Base-by-base conservation (phyloP, 2,888 invertebrate species). In the Leucania comma region DNA sequence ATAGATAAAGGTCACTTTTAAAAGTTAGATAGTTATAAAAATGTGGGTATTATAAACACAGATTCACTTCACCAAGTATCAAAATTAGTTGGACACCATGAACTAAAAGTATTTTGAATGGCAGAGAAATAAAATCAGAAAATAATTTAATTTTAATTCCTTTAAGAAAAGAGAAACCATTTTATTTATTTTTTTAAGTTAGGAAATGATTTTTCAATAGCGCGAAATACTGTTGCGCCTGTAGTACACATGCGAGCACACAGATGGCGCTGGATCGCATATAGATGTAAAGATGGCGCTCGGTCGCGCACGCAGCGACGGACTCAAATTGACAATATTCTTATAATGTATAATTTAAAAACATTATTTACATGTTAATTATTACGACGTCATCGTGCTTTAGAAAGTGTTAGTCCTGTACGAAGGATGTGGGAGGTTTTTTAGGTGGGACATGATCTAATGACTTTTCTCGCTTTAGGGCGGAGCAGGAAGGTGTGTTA, bases 321-420 rank as follows among this genome's bases (percentile, higher is more conserved):
- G 70, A 79, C 60, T 59, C 71, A 70, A 82, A 82, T 81, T 83
- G 81, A 83, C 81, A 67, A 78, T 61, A 53, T 73, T 69, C 61
- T 46, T 80, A 76, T 10, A 63, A 35, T 62, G 67, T 78, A 64
- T 56, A 62, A 80, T 80, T 78, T 78, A 51, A 78, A 75, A 65
- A 80, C 66, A 58, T 83, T 74, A 75, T 69, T 76, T 73, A 69
- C 73, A 76, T 53, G 9, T 53, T 48, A 51, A 14, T 24, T 53
- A 35, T 56, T 50, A 58, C 65, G 54, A 80, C 54, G 58, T 59
- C 50, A 38, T 54, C 59, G 5, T 20, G 42, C 8, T 74, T 26
- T 72, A 38, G 50, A 29, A 72, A 42, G 20, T 20, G 6, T 12
- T 38, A 3, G 35, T 12, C 12, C 12, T 10, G 12, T 12, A 12